Base-by-base conservation (phyloP, 1,140 invertebrate species). In the Medauroidea extradentata region DNA sequence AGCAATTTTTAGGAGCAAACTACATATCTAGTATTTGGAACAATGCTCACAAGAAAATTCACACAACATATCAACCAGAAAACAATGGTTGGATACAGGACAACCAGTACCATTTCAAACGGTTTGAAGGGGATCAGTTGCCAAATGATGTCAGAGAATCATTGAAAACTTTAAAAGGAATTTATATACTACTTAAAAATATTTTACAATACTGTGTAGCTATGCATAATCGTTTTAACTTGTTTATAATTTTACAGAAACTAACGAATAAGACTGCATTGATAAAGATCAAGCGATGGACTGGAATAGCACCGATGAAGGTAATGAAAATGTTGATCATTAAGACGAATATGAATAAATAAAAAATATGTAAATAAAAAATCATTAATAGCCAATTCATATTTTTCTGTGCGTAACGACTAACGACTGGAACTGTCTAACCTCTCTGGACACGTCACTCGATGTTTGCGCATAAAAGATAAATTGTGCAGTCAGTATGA, bases 51-150 rank as follows among this genome's bases (percentile, higher is more conserved):
- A 11, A 29, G 8, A 41, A 58, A 57, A 43, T 25, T 8, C 44
- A 38, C 21, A 58, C 52, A 8, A 29, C 39, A 24, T 46, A 54
- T 34, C 3, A 34, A 54, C 59, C 59, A 48, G 42, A 46, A 46
- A 60, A 60, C 27, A 56, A 65, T 53, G 61, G 65, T 58, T 67
- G 59, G 61, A 54, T 62, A 18, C 49, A 63, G 48, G 39, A 65
- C 3, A 38, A 46, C 24, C 27, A 51, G 50, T 65, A 52, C 42
- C 23, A 63, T 8, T 67, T 68, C 25, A 65, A 67, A 61, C 64
- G 66, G 60, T 65, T 66, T 38, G 65, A 67, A 39, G 63, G 65
- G 50, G 65, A 67, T 61, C 65, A 66, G 54, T 49, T 61, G 43
- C 65, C 63, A 50, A 62, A 56, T 49, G 38, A 54, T 60, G 63